Percentiles rank a stretch among this genome's conserved stretches.
Evolutionary conservation across 1,140 invertebrate species (phyloP).

Genomic region (Holotrichia oblita): DNA sequence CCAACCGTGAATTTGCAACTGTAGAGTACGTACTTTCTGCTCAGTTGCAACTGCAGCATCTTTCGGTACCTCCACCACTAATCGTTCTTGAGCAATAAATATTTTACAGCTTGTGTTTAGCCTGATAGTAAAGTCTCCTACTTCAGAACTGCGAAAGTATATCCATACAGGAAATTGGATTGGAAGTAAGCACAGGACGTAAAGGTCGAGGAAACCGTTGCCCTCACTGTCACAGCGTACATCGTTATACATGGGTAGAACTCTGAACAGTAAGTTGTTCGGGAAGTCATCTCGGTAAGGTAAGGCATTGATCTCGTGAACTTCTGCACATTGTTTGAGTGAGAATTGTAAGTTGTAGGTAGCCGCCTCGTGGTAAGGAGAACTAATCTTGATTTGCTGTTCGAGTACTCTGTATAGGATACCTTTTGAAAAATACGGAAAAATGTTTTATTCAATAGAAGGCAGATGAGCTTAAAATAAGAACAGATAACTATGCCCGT

Average conservation of each 20-base stretch:
- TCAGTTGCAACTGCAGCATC: neutral
- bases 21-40: neutral
- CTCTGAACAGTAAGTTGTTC: neutral
- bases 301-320: neutral
- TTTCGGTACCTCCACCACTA: constrained; percentile 43
- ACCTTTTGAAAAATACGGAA: too few relatives aligned
- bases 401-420: constrained; percentile 50
- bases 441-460: too few relatives aligned
- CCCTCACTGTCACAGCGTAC: constrained; percentile 39
- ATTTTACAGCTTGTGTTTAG: constrained; percentile 41
- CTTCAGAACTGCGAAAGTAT: constrained; percentile 48
- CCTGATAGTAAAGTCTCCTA: constrained; percentile 54
- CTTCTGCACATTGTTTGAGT: neutral
- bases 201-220: neutral
- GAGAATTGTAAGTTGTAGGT: constrained; percentile 41
- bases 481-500: too few relatives aligned
- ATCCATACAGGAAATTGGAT: constrained; percentile 38
- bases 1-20: constrained; percentile 46
- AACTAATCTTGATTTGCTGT: constrained; percentile 45
- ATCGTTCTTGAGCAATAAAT: constrained; percentile 23
- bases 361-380: constrained; percentile 47
- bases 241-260: neutral
- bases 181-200: constrained; percentile 34
- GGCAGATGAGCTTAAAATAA: too few relatives aligned
- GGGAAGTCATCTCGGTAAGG: neutral